Conservation (phyloP, 2,113 vertebrate species). For the Dipodomys ordii region DNA sequence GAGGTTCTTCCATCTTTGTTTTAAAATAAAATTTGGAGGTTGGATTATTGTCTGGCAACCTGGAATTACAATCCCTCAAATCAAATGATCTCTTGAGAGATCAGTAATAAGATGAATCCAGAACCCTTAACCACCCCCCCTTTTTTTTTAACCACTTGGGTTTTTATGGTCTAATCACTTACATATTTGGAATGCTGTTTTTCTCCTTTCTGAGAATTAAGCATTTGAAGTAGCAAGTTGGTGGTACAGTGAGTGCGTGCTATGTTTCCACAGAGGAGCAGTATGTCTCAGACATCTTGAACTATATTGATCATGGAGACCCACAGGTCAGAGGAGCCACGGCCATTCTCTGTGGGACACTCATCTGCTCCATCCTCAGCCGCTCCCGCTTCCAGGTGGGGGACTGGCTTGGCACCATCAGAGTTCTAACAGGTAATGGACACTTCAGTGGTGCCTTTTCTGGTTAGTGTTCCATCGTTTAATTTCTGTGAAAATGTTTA, state of each 20-base stretch:
- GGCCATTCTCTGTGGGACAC: constrained; percentile 94
- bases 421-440: constrained; percentile 89
- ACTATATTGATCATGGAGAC: constrained; percentile 94
- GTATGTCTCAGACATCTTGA: constrained; percentile 94
- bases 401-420: constrained; percentile 90
- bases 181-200: neutral
- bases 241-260: neutral
- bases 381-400: constrained; percentile 94
- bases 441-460: fast-evolving
- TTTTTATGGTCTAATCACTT: neutral
- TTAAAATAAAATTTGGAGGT: constrained; percentile 26
- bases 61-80: neutral
- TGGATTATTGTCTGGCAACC: neutral
- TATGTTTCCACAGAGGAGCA: constrained; percentile 92
- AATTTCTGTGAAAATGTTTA: neutral
- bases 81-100: neutral
- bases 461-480: neutral
- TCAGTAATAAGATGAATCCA: neutral
- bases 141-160: neutral
- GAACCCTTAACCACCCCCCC: neutral
- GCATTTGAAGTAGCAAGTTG: neutral
- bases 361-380: constrained; percentile 92
- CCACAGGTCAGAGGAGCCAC: constrained; percentile 97
- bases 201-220: neutral
- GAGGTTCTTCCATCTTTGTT: neutral